Evolutionary conservation across 2,113 vertebrate species (phyloP).

Genomic region (Myiozetetes cayanensis): DNA sequence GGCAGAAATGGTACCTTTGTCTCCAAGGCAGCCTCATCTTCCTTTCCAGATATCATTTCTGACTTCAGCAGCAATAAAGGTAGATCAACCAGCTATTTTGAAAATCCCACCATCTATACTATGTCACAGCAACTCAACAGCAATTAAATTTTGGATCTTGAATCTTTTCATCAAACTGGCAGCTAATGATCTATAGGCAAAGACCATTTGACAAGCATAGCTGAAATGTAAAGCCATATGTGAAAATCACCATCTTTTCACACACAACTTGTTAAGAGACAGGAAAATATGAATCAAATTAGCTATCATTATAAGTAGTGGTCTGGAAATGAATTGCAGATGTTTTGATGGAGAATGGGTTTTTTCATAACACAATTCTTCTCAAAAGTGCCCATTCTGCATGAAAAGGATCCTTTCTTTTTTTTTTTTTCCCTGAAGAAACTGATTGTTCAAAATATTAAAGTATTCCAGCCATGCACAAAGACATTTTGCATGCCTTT

Average conservation of each 20-base stretch:
- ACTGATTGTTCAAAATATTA: conserved; percentile 53
- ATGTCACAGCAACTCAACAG: conserved; percentile 20
- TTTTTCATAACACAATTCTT: conserved; percentile 51
- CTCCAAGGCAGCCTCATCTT: not conserved
- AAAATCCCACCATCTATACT: conserved; percentile 15
- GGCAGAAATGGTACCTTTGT: not conserved
- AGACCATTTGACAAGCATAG: not conserved
- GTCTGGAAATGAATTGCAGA: conserved; percentile 54
- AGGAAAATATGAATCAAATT: conserved; percentile 65
- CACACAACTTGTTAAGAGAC: conserved; percentile 27
- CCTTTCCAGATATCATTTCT: not conserved
- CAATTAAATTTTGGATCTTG: not conserved
- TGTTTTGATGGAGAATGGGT: conserved; percentile 36
- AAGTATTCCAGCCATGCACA: conserved; percentile 53
- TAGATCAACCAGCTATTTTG: not conserved
- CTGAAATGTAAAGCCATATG: conserved; percentile 43
- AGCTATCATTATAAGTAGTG: conserved; percentile 60
- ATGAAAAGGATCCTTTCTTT: conserved; percentile 30
- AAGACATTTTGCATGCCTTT: conserved; percentile 51
- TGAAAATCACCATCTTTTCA: conserved; percentile 46
- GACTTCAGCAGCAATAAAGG: conserved; percentile 6
- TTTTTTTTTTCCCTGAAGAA: conserved; percentile 16
- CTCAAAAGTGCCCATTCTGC: conserved; percentile 43
- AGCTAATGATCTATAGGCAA: conserved; percentile 28
- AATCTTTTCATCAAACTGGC: conserved; percentile 12